These are phyloP conservation scores for Syrphus vitripennis DNA, from an alignment of 2,888 invertebrate genomes.

Conservation along the genomic window DNA sequence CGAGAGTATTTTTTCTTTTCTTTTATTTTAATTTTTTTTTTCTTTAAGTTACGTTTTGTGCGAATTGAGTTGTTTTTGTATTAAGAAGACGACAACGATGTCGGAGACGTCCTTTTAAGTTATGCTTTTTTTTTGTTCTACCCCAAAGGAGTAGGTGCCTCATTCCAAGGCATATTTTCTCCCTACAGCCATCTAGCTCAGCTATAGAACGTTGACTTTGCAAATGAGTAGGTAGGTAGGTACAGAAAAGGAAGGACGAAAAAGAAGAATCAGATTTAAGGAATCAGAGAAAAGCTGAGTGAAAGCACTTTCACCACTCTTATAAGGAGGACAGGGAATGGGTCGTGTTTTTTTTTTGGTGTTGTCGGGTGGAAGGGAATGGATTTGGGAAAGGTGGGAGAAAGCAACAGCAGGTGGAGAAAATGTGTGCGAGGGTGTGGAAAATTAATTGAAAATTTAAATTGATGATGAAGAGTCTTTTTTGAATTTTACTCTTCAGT, in stretches of 20 bases:
- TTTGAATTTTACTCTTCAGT: slow-evolving; percentile 5
- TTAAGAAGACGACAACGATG: not conserved
- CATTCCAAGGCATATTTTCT: not conserved
- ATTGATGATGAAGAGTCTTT: slow-evolving; percentile 58
- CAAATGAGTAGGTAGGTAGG: not conserved
- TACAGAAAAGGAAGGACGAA: not conserved
- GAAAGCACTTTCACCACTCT: slow-evolving; percentile 29
- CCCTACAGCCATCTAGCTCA: not conserved
- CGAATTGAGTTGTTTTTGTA: slow-evolving; percentile 20
- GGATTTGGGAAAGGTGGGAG: not conserved
- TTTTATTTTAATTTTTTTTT: not conserved
- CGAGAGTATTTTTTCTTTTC: not conserved
- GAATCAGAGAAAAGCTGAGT: slow-evolving; percentile 26
- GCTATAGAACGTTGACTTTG: slow-evolving; percentile 9
- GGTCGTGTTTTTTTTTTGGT: not conserved
- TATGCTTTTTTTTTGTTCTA: not conserved
- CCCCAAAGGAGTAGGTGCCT: not conserved
- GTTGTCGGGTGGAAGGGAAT: not conserved
- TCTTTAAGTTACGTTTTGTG: not conserved
- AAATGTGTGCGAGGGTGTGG: slow-evolving; percentile 44
- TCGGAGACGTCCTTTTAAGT: slow-evolving; percentile 14
- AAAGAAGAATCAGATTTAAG: slow-evolving; percentile 11
- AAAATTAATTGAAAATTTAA: slow-evolving; percentile 69
- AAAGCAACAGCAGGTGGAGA: not conserved
- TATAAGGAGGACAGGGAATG: not conserved